A percentile compares a stretch with the other conserved stretches of the same genome.
Evolutionary conservation across 2,888 invertebrate species (phyloP).

Genomic region (Tipula confusa): DNA sequence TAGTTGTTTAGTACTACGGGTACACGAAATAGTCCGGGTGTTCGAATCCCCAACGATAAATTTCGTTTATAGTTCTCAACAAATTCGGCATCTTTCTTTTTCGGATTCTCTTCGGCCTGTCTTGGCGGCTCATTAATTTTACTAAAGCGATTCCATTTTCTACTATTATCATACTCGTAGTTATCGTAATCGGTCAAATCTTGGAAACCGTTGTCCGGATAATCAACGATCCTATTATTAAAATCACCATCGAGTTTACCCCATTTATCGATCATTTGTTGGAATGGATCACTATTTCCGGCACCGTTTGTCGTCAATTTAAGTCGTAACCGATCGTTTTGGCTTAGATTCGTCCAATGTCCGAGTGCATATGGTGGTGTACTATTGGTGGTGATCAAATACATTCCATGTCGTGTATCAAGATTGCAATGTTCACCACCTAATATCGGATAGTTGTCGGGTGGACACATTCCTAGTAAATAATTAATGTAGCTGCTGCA

Average conservation of each 20-base stretch:
- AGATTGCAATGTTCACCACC: conserved; percentile 53
- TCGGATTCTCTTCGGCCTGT: conserved; percentile 40
- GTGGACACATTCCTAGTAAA: conserved; percentile 56
- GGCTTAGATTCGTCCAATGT: conserved; percentile 50
- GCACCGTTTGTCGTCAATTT: conserved; percentile 21
- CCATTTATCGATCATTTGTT: conserved; percentile 46
- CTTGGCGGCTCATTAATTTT: conserved; percentile 35
- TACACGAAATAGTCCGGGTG: not conserved
- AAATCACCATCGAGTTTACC: conserved; percentile 46
- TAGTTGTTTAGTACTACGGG: not conserved
- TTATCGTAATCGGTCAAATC: not conserved
- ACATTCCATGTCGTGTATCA: conserved; percentile 50
- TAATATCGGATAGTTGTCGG: conserved; percentile 49
- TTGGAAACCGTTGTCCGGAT: not conserved
- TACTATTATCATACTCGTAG: not conserved
- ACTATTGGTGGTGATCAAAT: conserved; percentile 55
- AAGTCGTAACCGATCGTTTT: not conserved
- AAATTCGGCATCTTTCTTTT: conserved; percentile 37
- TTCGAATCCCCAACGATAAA: not conserved
- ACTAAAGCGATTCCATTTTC: not conserved
- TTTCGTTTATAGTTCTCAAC: not conserved
- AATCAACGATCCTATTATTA: conserved; percentile 41
- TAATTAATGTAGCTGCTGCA: conserved; percentile 58
- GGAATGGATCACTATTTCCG: conserved; percentile 39
- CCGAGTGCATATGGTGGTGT: conserved; percentile 58